A percentile compares a stretch with the other conserved stretches of the same genome.
Conservation (phyloP, 2,113 vertebrate species). For the Crotophaga sulcirostris region DNA sequence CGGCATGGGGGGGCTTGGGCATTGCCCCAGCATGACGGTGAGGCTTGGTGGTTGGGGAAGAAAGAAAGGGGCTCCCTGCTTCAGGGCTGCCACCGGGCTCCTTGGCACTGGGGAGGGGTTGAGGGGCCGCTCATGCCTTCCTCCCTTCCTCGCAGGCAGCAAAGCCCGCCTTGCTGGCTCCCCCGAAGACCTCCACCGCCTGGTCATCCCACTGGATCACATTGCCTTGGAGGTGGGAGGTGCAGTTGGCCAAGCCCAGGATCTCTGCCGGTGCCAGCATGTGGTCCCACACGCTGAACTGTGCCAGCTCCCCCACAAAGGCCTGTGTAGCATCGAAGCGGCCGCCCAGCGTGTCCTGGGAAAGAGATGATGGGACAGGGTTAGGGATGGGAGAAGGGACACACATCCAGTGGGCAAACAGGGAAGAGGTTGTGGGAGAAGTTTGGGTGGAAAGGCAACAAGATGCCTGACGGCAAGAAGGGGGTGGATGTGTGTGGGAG, state of each 20-base stretch:
- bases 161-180: constrained; percentile 84
- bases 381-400: neutral
- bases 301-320: constrained; percentile 91
- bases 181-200: constrained; percentile 88
- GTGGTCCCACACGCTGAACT: constrained; percentile 95
- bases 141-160: constrained; percentile 83
- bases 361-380: neutral
- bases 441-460: neutral
- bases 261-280: constrained; percentile 86
- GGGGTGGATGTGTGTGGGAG: neutral
- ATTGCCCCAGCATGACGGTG: accelerated
- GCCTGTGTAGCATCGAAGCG: constrained; percentile 95
- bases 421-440: neutral
- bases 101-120: neutral
- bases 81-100: neutral
- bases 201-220: constrained; percentile 91
- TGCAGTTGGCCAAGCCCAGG: constrained; percentile 87
- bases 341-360: constrained; percentile 89
- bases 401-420: neutral
- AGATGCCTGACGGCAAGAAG: neutral
- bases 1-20: accelerated
- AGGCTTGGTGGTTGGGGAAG: neutral
- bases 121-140: constrained; percentile 76
- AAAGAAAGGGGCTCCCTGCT: neutral
- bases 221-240: constrained; percentile 83